Conservation (phyloP, 2,888 invertebrate genomes). For the Eupeodes latifasciatus region DNA sequence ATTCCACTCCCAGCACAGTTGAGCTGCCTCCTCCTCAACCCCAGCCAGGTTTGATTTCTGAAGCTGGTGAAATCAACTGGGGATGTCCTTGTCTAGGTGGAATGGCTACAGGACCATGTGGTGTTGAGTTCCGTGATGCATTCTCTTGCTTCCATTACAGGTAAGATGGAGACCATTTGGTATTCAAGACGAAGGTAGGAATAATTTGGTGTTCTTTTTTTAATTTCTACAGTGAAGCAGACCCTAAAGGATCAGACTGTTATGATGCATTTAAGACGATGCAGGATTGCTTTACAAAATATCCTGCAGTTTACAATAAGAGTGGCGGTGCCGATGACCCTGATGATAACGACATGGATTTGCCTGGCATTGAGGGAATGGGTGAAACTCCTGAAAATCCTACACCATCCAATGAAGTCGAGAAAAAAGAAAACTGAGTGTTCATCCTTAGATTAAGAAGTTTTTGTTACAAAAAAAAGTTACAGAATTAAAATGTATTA, state of each 20-base stretch:
- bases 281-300: slow-evolving; percentile 95
- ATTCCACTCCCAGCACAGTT: slow-evolving; percentile 89
- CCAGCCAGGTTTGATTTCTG: slow-evolving; percentile 91
- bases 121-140: slow-evolving; percentile 95
- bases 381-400: slow-evolving; percentile 68
- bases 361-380: slow-evolving; percentile 78
- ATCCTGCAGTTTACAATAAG: slow-evolving; percentile 93
- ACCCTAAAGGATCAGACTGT: slow-evolving; percentile 97
- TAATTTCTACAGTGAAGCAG: slow-evolving; percentile 88
- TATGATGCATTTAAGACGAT: slow-evolving; percentile 94
- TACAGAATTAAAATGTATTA: slow-evolving; percentile 50
- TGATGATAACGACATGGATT: slow-evolving; percentile 83
- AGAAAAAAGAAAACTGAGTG: slow-evolving; percentile 36
- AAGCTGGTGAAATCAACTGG: slow-evolving; percentile 97
- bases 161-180: slow-evolving; percentile 79
- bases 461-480: slow-evolving; percentile 46
- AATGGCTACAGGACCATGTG: slow-evolving; percentile 99
- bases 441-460: not conserved
- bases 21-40: slow-evolving; percentile 89
- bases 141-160: slow-evolving; percentile 97
- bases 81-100: slow-evolving; percentile 98
- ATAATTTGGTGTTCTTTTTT: not conserved
- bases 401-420: slow-evolving; percentile 21
- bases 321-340: slow-evolving; percentile 87
- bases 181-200: not conserved